Conservation (phyloP, 2,888 invertebrate genomes). For the Caradrina clavipalpis region DNA sequence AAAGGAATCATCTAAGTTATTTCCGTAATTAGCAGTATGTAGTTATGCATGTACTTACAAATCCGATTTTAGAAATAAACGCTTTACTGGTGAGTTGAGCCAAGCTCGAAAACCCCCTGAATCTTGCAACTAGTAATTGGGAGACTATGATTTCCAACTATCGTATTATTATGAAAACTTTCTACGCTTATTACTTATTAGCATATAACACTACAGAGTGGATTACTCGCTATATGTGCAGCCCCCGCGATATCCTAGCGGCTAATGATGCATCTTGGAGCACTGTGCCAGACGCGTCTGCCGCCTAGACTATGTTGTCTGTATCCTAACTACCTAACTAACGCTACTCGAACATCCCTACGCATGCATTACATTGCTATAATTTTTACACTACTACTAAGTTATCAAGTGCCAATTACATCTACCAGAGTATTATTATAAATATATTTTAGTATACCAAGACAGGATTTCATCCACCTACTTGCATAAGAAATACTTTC, state of each 20-base stretch:
- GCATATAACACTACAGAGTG: constrained; percentile 31
- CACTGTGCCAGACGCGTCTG: background rate
- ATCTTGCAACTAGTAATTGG: constrained; percentile 46
- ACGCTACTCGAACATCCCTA: constrained; percentile 47
- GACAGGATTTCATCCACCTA: constrained; percentile 55
- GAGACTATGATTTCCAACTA: constrained; percentile 57
- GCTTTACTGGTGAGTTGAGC: constrained; percentile 21
- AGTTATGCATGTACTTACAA: constrained; percentile 6
- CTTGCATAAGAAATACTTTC: constrained; percentile 39
- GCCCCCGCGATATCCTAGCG: constrained; percentile 8
- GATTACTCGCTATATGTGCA: constrained; percentile 35
- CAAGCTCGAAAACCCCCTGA: constrained; percentile 35
- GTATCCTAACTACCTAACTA: constrained; percentile 38
- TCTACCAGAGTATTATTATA: constrained; percentile 37
- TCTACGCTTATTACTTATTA: constrained; percentile 37
- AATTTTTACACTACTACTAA: constrained; percentile 40
- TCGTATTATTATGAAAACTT: constrained; percentile 34
- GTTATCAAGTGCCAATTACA: constrained; percentile 36
- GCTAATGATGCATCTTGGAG: constrained; percentile 10
- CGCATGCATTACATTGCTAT: constrained; percentile 42
- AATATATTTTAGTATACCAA: constrained; percentile 26
- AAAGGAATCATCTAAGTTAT: constrained; percentile 71
- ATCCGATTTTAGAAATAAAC: constrained; percentile 20
- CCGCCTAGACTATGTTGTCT: constrained; percentile 9
- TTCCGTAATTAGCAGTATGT: constrained; percentile 15